Evolutionary conservation across 2,797 vertebrate species (phyloP).

Genomic region (Mormyrus hasselquistii): DNA sequence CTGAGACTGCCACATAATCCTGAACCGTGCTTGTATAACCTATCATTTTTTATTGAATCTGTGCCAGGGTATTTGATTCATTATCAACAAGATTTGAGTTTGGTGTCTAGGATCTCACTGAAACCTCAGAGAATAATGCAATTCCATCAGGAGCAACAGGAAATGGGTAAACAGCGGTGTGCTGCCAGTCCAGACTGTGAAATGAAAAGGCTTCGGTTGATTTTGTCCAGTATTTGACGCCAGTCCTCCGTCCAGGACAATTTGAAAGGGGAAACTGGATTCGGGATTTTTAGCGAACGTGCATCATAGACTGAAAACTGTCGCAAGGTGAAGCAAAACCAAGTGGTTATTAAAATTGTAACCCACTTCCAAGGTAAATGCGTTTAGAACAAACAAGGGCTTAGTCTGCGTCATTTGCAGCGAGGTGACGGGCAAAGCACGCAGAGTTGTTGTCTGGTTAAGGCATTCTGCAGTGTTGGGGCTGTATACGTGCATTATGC

Average conservation of each 20-base stretch:
- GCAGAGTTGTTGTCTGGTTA: background rate
- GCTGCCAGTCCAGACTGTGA: background rate
- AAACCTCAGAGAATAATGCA: background rate
- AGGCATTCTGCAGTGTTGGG: background rate
- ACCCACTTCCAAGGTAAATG: constrained; percentile 4
- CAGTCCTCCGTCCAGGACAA: constrained; percentile 40
- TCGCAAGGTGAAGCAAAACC: constrained; percentile 53
- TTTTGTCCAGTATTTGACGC: background rate
- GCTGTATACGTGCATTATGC: background rate
- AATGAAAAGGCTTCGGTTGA: background rate
- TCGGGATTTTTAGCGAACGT: constrained; percentile 70
- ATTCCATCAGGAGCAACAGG: background rate
- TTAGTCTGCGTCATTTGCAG: too few species aligned
- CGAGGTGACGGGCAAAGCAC: too few species aligned
- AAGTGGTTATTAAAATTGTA: constrained; percentile 4
- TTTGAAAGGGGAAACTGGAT: constrained; percentile 56
- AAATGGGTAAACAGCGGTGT: background rate
- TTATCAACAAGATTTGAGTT: background rate
- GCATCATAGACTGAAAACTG: constrained; percentile 67
- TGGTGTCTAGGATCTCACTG: background rate
- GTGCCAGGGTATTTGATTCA: background rate
- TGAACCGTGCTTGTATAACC: background rate
- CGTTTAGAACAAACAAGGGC: background rate
- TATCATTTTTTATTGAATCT: background rate
- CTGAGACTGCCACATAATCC: background rate